Conservation (phyloP, 2,888 invertebrate genomes). For the Diadegma fenestrale region DNA sequence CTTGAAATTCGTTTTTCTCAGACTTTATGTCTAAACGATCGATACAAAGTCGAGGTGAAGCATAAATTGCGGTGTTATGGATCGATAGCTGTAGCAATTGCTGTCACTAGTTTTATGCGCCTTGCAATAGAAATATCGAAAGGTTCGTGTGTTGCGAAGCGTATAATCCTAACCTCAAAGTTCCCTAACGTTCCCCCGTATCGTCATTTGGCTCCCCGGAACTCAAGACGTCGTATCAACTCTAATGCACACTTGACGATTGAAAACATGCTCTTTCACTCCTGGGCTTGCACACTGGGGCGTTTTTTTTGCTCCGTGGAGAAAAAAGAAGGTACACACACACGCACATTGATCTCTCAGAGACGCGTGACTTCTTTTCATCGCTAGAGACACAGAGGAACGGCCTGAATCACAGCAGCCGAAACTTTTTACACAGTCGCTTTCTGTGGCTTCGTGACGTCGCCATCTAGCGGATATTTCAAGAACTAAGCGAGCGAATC, state of each 20-base stretch:
- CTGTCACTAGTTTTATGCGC: background rate
- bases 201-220: slow-evolving; percentile 1
- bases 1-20: background rate
- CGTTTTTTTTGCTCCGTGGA: slow-evolving; percentile 1
- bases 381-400: background rate
- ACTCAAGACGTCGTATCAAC: slow-evolving; percentile 11
- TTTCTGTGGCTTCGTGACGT: slow-evolving; percentile 71
- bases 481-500: background rate
- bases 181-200: background rate
- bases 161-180: slow-evolving; percentile 5
- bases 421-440: slow-evolving; percentile 53
- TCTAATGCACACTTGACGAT: slow-evolving; percentile 6
- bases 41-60: background rate
- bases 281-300: background rate
- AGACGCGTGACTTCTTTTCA: slow-evolving; percentile 47
- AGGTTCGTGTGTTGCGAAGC: slow-evolving; percentile 3
- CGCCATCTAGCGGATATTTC: slow-evolving; percentile 69
- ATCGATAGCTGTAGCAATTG: background rate
- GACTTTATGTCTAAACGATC: background rate
- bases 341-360: slow-evolving; percentile 18
- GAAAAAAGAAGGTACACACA: background rate
- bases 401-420: slow-evolving; percentile 7
- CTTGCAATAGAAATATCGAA: slow-evolving; percentile 12
- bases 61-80: background rate
- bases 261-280: slow-evolving; percentile 11